phyloP scores from a whole-genome alignment of 1,140 invertebrate genomes.

The Atopsyche davidsoni region DNA sequence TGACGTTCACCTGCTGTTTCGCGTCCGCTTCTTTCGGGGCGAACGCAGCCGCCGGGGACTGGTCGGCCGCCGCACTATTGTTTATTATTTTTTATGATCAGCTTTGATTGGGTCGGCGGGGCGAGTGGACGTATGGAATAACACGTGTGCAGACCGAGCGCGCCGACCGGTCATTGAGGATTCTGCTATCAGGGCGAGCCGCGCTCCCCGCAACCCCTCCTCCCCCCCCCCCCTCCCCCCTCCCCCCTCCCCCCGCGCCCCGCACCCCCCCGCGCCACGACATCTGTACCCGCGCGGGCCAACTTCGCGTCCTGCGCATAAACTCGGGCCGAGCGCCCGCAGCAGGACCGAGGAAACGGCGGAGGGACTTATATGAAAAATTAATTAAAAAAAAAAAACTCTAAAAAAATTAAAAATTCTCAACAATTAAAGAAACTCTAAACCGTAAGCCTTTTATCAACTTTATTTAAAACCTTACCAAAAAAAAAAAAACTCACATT shows the following conservation, averaged over 20 bases:
- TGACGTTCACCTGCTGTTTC: too few species aligned
- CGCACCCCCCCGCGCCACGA: neutral
- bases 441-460: too few species aligned
- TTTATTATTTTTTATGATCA: neutral
- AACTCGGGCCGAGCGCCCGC: neutral
- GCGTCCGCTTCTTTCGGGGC: too few species aligned
- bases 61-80: neutral
- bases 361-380: too few species aligned
- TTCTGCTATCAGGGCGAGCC: conserved; percentile 40
- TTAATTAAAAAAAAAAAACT: too few species aligned
- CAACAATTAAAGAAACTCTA: too few species aligned
- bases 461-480: neutral
- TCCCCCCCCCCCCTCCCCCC: neutral
- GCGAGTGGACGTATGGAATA: conserved; percentile 2
- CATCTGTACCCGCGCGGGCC: conserved; percentile 6
- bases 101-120: neutral
- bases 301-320: neutral
- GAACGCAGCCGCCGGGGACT: neutral
- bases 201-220: neutral
- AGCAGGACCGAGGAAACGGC: too few species aligned
- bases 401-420: too few species aligned
- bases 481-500: neutral
- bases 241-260: conserved; percentile 2
- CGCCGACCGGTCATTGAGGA: conserved; percentile 49
- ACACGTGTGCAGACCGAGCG: conserved; percentile 45